Evolutionary conservation across 2,888 invertebrate genomes (phyloP), one percentile per base, ranked within the genome.

Genomic region (Chesias legatella): DNA sequence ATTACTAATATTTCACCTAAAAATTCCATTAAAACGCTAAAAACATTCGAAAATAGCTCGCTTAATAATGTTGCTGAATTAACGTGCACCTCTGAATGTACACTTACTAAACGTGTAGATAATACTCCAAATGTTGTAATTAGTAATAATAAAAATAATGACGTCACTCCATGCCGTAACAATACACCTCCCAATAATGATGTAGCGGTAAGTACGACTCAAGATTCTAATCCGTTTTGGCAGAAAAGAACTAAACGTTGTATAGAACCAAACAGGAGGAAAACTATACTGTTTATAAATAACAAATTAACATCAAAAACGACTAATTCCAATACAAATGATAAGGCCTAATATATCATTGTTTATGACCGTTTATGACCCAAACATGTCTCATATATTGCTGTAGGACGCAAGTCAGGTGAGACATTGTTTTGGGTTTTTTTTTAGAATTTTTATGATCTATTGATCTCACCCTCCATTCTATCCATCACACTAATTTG

Each of bases 1-100:
- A 88, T 82, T 67, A 82, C 88, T 86, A 88, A 86, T 72, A 83
- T 84, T 60, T 86, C 88, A 73, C 83, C 86, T 59, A 86, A 85
- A 67, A 81, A 74, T 77, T 83, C 85, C 79, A 78, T 83, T 75
- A 83, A 83, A 76, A 64, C 77, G 79, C 81, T 81, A 78, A 83
- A 77, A 61, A 71, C 63, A 40, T 29, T 31, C 27, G 39, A 47
- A 33, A 43, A 50, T 67, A 73, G 63, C 49, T 56, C 60, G 68
- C 73, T 68, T 68, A 70, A 71, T 50, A 68, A 77, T 54, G 53
- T 69, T 51, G 67, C 72, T 61, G 68, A 73, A 53, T 55, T 76
- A 53, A 72, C 71, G 46, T 73, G 62, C 60, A 63, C 67, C 63
- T 67, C 72, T 53, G 66, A 71, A 56, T 74, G 71, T 70, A 67